Evolutionary conservation across 2,888 invertebrate genomes (phyloP).

Genomic region (Phortica magna): DNA sequence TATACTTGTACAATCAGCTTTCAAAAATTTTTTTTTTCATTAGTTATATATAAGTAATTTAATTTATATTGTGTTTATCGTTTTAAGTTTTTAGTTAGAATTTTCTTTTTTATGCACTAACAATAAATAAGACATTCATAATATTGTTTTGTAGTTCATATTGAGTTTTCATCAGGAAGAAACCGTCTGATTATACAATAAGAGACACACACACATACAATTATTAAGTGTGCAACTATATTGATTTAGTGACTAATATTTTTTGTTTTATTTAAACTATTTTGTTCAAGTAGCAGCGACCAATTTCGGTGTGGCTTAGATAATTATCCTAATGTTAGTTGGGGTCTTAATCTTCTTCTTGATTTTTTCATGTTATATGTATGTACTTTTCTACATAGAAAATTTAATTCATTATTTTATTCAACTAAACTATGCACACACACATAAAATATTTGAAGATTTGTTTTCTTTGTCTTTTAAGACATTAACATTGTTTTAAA

Average conservation of each 20-base stretch:
- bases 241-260: not conserved
- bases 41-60: not conserved
- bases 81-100: not conserved
- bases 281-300: not conserved
- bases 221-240: not conserved
- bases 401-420: not conserved
- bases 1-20: not conserved
- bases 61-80: not conserved
- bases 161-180: conserved; percentile 61
- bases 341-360: not conserved
- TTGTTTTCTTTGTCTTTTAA: not conserved
- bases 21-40: not conserved
- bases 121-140: conserved; percentile 61
- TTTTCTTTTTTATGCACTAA: not conserved
- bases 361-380: not conserved
- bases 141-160: conserved; percentile 52
- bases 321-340: not conserved
- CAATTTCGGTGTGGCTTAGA: not conserved
- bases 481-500: not conserved
- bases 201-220: conserved; percentile 29
- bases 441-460: conserved; percentile 8
- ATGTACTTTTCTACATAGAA: not conserved
- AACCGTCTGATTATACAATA: conserved; percentile 56
- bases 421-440: conserved; percentile 16
- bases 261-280: not conserved